Evolutionary conservation across 2,888 invertebrate genomes (phyloP), one percentile per base, ranked within the genome.

Genomic region (Noctua fimbriata): DNA sequence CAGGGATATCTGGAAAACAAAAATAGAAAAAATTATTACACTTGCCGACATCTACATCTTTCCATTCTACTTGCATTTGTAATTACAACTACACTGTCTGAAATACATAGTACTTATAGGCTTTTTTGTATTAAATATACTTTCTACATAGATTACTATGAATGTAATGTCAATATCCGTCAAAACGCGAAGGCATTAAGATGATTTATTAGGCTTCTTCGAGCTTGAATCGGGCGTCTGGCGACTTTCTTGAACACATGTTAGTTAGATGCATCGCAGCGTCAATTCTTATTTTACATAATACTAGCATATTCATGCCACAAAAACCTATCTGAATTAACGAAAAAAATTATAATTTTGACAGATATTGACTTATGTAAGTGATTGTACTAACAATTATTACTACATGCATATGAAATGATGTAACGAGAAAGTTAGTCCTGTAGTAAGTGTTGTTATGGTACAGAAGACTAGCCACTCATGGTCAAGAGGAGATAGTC

Each of bases 1-100:
- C 90, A 81, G 96, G 95, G 87, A 94, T 84, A 89, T 96, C 96
- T 97, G 96, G 47, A 95, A 96, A 44, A 84, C 52, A 65, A 63
- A 86, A 87, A 83, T 77, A 70, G 4, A 69, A 41, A 0, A 69
- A 41, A 67, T 52, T 66, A 76, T 58, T 47, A 60, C 32, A 47
- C 73, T 44, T 47, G 16, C 36, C 28, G 16, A 60, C 9, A 66
- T 58, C 24, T 58, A 3, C 1, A 6, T 47, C 7, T 60, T 65
- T 21, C 14, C 18, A 67, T 28, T 60, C 7, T 7, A 18, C 16
- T 60, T 55, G 63, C 9, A 65, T 63, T 55, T 69, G 16, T 73
- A 69, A 73, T 75, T 79, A 83, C 79, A 83, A 55, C 52, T 69
- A 70, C 55, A 47, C 18, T 69, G 60, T 60, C 6, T 52, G 55